These are phyloP conservation scores for Prionailurus viverrinus DNA, from an alignment of 2,113 vertebrate genomes.

Conservation along the genomic window DNA sequence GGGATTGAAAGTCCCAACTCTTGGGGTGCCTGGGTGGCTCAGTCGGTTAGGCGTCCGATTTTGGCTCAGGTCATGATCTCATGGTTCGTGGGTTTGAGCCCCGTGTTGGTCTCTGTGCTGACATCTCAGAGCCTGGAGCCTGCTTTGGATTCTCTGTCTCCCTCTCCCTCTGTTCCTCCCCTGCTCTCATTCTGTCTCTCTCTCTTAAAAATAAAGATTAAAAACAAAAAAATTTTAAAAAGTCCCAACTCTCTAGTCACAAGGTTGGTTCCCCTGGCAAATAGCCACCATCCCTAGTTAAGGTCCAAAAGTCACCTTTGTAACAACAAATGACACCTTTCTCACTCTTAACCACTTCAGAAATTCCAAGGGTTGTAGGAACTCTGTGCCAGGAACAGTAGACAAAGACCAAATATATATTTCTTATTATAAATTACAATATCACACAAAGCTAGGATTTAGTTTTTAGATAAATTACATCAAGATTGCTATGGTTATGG, in stretches of 20 bases:
- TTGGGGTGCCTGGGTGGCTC: neutral
- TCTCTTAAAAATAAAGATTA: no score
- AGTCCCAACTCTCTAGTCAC: neutral
- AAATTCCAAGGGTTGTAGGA: neutral
- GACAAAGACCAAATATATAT: neutral
- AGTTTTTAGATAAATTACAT: neutral
- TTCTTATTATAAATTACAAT: neutral
- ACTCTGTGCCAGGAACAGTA: neutral
- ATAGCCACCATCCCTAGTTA: neutral
- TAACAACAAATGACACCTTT: neutral
- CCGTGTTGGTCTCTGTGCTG: no score
- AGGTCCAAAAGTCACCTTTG: neutral
- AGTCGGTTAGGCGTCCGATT: no score
- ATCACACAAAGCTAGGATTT: neutral
- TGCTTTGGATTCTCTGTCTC: no score
- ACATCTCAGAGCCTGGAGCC: no score
- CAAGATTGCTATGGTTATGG: neutral
- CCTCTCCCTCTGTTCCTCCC: no score
- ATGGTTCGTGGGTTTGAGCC: no score
- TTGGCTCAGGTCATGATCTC: no score
- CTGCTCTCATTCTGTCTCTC: no score
- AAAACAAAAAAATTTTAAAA: neutral
- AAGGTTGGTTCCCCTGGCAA: neutral
- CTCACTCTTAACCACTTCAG: neutral
- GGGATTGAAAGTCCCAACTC: neutral